Conservation (phyloP, 2,113 vertebrate species). For the Apus apus region DNA sequence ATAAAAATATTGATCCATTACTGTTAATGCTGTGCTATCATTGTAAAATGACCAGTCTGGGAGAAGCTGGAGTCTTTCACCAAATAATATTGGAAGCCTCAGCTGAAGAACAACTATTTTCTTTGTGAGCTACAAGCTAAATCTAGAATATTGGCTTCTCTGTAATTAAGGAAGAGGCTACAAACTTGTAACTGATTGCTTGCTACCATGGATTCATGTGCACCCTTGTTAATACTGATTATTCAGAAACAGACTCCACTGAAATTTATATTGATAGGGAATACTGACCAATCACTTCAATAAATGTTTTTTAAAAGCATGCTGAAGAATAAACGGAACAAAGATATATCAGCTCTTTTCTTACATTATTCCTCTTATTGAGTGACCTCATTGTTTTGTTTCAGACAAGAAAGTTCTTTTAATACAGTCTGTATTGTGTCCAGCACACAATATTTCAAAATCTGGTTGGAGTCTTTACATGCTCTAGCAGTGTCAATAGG, state of each 20-base stretch:
- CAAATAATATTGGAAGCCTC: neutral
- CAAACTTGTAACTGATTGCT: neutral
- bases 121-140: neutral
- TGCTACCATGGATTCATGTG: neutral
- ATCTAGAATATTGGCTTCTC: neutral
- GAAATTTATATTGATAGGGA: neutral
- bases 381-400: neutral
- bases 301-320: neutral
- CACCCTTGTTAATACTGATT: neutral
- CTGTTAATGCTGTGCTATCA: neutral
- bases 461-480: neutral
- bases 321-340: neutral
- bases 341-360: neutral
- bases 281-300: neutral
- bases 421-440: neutral
- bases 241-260: neutral
- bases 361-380: neutral
- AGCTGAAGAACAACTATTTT: neutral
- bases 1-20: conserved; percentile 9
- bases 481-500: neutral
- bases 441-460: neutral
- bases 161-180: neutral
- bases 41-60: neutral
- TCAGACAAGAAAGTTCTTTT: neutral
- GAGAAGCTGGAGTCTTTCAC: neutral